Base-by-base conservation (phyloP, 1,140 invertebrate genomes). In the Amphibalanus amphitrite region DNA sequence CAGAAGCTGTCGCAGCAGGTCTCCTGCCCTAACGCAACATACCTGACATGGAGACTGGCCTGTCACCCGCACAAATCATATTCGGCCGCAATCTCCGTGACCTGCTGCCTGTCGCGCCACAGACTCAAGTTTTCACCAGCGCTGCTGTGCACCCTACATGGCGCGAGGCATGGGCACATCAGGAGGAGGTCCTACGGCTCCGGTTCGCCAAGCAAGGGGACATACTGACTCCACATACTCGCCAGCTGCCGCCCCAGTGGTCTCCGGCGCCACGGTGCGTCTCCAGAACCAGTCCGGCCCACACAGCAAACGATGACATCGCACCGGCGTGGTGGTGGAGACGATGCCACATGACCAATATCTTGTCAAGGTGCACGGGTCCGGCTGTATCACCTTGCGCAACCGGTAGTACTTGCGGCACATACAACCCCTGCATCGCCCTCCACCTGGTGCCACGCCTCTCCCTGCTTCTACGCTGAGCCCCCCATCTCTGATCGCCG, bases 211-310 rank as follows among this genome's bases (percentile, higher is more conserved):
- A 65, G 26, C 26, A 65, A 65, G 20, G 3, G 64, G 20, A 65
- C 26, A 65, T n/a, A 3, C 25, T 23, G 23, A n/a, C 64, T 4
- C 64, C 64, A 8, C 64, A 65, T 23, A 91, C 78, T 90, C 89
- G 90, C 3, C 91, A 94, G 79, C 81, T 91, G 69, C 92, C 92
- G 15, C 4, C 33, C 33, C 33, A n/a, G n/a, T 38, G 4, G 4
- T 38, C 4, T 6, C 33, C 15, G 33, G 33, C 15, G 33, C 33
- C 33, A 38, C 33, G 15, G 33, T 6, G 33, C 4, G 4, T 38
- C 33, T 15, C 33, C 33, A 38, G 33, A 38, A 38, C 15, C 33
- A 38, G 33, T 38, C 33, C 4, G 33, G 33, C 4, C 33, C 33
- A 38, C 33, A 38, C 33, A 38, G 15, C 33, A 38, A 38, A 15